Evolutionary conservation across 2,797 vertebrate genomes (phyloP).

Genomic region (Lepilemur septentrionalis): DNA sequence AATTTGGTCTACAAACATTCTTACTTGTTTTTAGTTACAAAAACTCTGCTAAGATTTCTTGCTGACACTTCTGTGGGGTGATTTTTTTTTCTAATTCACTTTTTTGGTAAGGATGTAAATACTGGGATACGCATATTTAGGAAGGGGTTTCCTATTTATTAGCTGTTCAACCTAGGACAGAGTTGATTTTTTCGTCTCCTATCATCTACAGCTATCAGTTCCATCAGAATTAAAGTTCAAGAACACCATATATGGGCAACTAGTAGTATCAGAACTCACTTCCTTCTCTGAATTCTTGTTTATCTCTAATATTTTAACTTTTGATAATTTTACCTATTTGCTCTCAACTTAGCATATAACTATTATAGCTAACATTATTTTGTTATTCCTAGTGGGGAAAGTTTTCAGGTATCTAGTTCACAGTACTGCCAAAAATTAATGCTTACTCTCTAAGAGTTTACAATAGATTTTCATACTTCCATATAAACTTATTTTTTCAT

Average conservation of each 20-base stretch:
- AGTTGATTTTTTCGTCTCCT: not conserved
- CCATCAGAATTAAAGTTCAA: not conserved
- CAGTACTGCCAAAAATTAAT: not conserved
- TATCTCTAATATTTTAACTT: not conserved
- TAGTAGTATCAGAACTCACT: not conserved
- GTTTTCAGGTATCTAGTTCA: not conserved
- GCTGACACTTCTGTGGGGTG: not conserved
- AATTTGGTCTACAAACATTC: not conserved
- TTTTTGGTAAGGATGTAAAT: not conserved
- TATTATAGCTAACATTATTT: not conserved
- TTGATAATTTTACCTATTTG: not conserved
- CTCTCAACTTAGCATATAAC: not conserved
- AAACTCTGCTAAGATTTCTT: not conserved
- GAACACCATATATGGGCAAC: not conserved
- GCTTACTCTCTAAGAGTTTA: not conserved
- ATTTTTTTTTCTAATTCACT: not conserved
- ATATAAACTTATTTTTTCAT: slow-evolving; percentile 2
- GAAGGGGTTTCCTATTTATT: not conserved
- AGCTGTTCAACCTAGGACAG: not conserved
- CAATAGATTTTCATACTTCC: not conserved
- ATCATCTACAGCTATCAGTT: not conserved
- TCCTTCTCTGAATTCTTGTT: not conserved
- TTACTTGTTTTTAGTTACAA: not conserved
- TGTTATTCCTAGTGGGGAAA: not conserved
- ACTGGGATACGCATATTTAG: not conserved